A percentile compares a stretch with the other conserved stretches of the same genome.
Evolutionary conservation across 2,797 vertebrate genomes (phyloP).

Genomic region (Fistularia commersonii): DNA sequence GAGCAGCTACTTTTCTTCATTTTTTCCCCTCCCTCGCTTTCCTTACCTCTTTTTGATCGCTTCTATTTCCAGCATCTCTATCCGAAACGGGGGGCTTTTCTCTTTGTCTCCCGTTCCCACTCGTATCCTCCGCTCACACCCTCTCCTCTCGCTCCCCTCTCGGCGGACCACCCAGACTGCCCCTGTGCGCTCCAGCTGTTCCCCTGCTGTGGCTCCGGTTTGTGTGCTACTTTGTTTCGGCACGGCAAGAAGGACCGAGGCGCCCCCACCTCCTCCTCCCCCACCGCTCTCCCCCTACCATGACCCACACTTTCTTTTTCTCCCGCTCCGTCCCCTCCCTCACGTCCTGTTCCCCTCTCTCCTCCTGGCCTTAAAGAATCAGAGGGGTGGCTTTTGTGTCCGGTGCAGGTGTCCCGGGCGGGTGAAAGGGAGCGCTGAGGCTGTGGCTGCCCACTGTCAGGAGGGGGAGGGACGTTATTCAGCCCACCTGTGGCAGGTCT

Average conservation of each 20-base stretch:
- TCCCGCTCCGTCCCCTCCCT: constrained; percentile 26
- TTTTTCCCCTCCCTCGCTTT: constrained; percentile 7
- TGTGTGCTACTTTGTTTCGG: constrained; percentile 80
- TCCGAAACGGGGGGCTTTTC: constrained; percentile 15
- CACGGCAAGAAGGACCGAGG: constrained; percentile 60
- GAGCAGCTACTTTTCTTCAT: constrained; percentile 33
- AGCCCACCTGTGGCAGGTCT: constrained; percentile 72
- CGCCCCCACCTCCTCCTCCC: constrained; percentile 36
- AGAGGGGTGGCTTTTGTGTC: constrained; percentile 73
- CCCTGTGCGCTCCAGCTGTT: constrained; percentile 77
- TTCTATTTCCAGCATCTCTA: constrained; percentile 32
- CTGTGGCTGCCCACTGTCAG: constrained; percentile 47
- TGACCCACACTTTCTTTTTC: constrained; percentile 31
- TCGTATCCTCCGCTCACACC: constrained; percentile 36
- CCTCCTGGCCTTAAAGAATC: constrained; percentile 52
- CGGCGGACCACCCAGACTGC: constrained; percentile 72
- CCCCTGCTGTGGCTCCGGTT: constrained; percentile 71
- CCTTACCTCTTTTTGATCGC: constrained; percentile 11
- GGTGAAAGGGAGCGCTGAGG: constrained; percentile 62
- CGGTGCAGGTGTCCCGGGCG: constrained; percentile 76
- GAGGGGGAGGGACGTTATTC: constrained; percentile 55
- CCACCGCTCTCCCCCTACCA: constrained; percentile 32
- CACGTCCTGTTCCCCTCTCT: constrained; percentile 40
- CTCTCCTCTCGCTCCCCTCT: constrained; percentile 26
- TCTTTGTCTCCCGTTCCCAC: constrained; percentile 41